Conservation (phyloP, 2,113 vertebrate genomes). For the Macquaria ambigua region DNA sequence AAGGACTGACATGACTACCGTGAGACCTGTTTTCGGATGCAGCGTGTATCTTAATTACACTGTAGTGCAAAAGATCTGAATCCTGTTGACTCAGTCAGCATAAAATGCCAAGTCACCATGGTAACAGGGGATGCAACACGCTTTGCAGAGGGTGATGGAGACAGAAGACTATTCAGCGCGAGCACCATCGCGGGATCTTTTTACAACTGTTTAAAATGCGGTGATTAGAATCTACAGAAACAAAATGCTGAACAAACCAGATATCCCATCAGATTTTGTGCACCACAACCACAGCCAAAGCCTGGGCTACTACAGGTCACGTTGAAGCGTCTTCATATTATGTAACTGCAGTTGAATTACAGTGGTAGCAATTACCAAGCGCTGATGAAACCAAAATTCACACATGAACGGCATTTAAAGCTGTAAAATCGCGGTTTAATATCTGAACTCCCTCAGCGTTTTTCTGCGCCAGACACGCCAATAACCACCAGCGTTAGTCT, state of each 20-base stretch:
- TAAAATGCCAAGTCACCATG: conserved; percentile 85
- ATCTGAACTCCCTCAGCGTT: background rate
- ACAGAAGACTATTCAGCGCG: conserved; percentile 11
- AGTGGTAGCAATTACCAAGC: conserved; percentile 45
- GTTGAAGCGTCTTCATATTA: conserved; percentile 73
- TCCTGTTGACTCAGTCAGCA: conserved; percentile 76
- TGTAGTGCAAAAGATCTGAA: conserved; percentile 45
- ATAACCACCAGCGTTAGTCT: conserved; percentile 16
- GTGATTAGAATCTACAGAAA: conserved; percentile 36
- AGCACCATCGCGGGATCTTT: conserved; percentile 24
- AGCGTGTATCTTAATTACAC: conserved; percentile 26
- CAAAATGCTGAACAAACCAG: conserved; percentile 3
- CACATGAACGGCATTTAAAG: conserved; percentile 12
- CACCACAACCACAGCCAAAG: conserved; percentile 32
- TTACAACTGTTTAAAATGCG: conserved; percentile 16
- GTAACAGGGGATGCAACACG: conserved; percentile 84
- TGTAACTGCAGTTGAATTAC: conserved; percentile 72
- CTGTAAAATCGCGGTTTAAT: background rate
- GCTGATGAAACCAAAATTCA: conserved; percentile 37
- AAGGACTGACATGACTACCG: background rate
- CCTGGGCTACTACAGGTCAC: conserved; percentile 60
- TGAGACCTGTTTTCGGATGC: conserved; percentile 10
- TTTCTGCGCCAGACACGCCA: conserved; percentile 21
- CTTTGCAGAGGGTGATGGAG: conserved; percentile 49
- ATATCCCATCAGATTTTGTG: conserved; percentile 44